Conservation (phyloP, 2,113 vertebrate species). For the Thalassarche chlororhynchos region DNA sequence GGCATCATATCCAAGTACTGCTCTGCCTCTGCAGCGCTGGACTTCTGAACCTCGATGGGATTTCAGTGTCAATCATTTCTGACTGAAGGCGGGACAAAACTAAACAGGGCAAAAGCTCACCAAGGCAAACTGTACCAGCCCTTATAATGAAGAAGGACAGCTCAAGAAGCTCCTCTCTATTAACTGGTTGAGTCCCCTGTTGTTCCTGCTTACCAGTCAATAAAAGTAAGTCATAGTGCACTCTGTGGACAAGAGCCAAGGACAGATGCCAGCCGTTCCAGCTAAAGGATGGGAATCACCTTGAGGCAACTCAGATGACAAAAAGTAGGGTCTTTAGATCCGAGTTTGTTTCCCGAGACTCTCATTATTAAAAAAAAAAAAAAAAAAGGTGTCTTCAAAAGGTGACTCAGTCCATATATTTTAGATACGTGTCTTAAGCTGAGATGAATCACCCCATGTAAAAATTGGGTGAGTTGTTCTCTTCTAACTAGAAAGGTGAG, state of each 20-base stretch:
- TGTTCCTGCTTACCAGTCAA: accelerated
- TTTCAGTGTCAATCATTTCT: background rate
- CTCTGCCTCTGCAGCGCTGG: background rate
- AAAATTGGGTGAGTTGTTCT: background rate
- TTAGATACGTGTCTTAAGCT: background rate
- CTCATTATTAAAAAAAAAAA: background rate
- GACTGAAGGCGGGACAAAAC: background rate
- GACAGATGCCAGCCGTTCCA: background rate
- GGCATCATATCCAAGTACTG: background rate
- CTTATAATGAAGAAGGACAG: background rate
- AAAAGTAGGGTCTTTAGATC: background rate
- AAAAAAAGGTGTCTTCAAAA: background rate
- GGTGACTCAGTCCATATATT: background rate
- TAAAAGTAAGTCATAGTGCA: background rate
- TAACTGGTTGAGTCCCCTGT: background rate
- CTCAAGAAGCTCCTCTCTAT: background rate
- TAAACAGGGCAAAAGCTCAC: background rate
- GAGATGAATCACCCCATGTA: background rate
- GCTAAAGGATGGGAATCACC: background rate
- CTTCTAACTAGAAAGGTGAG: background rate
- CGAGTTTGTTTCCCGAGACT: background rate
- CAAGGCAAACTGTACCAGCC: background rate
- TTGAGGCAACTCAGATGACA: background rate
- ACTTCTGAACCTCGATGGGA: background rate
- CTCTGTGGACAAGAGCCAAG: background rate